Evolutionary conservation across 1,140 invertebrate genomes (phyloP).

Genomic region (Bombus picipes): DNA sequence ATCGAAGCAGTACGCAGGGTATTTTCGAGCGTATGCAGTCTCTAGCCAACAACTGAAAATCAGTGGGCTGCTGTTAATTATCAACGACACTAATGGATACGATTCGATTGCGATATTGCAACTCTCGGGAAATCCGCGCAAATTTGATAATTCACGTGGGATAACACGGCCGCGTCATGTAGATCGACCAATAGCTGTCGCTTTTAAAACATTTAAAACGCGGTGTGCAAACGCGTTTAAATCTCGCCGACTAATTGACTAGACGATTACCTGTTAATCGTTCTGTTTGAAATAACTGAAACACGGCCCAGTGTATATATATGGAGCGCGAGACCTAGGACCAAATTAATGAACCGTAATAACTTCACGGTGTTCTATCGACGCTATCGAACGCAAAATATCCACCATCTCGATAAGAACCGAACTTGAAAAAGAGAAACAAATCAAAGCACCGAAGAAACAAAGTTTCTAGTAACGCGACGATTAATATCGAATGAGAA

Average conservation of each 20-base stretch:
- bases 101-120: slow-evolving; percentile 44
- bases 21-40: no score
- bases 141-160: slow-evolving; percentile 38
- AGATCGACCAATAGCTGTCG: neutral
- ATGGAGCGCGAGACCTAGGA: no score
- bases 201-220: slow-evolving; percentile 41
- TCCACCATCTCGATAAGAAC: neutral
- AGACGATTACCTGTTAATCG: slow-evolving; percentile 6
- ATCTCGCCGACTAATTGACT: slow-evolving; percentile 8
- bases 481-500: slow-evolving; percentile 6
- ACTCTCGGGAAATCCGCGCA: slow-evolving; percentile 5
- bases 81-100: slow-evolving; percentile 34
- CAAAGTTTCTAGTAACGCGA: neutral
- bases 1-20: neutral
- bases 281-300: neutral
- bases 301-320: neutral
- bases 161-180: neutral
- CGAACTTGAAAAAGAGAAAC: neutral
- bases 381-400: neutral
- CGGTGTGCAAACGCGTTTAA: neutral
- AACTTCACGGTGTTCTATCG: neutral
- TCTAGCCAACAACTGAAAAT: neutral
- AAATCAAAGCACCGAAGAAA: neutral
- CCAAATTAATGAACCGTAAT: neutral
- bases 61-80: slow-evolving; percentile 37